Percentiles rank a stretch among this genome's conserved stretches.
Conservation (phyloP, 2,888 invertebrate species). For the Athalia circularis region DNA sequence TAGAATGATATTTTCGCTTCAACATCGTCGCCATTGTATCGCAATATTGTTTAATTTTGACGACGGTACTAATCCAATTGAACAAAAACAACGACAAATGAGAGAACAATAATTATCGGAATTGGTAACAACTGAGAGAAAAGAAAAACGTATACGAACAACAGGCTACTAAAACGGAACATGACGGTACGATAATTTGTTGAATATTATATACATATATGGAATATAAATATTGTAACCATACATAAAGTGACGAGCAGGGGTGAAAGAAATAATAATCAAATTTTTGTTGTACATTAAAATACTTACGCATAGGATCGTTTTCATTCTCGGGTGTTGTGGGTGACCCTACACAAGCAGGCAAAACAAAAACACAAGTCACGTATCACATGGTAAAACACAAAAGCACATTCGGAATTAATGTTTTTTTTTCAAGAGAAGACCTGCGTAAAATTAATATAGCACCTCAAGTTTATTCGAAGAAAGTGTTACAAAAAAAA, state of each 20-base stretch:
- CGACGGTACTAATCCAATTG: too few relatives aligned
- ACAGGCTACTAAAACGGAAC: too few relatives aligned
- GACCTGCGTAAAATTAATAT: conserved; percentile 1
- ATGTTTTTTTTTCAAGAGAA: neutral
- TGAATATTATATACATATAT: neutral
- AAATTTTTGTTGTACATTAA: conserved; percentile 31
- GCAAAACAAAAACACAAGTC: conserved; percentile 73
- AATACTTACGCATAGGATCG: conserved; percentile 76
- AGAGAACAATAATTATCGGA: too few relatives aligned
- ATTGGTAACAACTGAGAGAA: too few relatives aligned
- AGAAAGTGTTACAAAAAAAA: neutral
- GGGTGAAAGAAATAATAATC: neutral
- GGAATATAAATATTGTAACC: neutral
- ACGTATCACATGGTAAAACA: conserved; percentile 70
- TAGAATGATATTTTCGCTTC: too few relatives aligned
- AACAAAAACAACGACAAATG: too few relatives aligned
- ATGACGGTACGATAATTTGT: too few relatives aligned
- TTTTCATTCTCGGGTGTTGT: conserved; percentile 76
- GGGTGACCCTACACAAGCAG: conserved; percentile 75
- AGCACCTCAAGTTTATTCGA: neutral
- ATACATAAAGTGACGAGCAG: conserved; percentile 1
- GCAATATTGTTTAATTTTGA: too few relatives aligned
- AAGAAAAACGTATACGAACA: too few relatives aligned
- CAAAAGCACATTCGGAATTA: conserved; percentile 65
- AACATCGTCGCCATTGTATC: too few relatives aligned